Percentiles rank a stretch among this genome's conserved stretches.
phyloP scores from a whole-genome alignment of 2,797 vertebrate genomes.

The Sciurus carolinensis region DNA sequence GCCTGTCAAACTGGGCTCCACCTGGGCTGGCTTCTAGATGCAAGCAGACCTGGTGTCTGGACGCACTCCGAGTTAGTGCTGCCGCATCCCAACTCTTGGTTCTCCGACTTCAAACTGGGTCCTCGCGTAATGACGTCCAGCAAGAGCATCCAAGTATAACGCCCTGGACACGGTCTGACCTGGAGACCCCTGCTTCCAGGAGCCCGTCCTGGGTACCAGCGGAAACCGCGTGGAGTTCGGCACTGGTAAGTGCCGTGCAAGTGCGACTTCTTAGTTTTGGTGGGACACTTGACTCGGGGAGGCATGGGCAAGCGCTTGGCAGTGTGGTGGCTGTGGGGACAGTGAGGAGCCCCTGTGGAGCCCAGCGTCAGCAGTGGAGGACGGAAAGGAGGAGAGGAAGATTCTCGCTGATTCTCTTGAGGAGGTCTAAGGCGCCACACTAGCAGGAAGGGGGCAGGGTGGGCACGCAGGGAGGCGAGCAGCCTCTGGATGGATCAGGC shows the following conservation, averaged over 20 bases:
- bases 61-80: background rate
- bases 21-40: background rate
- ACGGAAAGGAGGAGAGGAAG: accelerated
- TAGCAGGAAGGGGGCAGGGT: accelerated
- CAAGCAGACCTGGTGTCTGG: background rate
- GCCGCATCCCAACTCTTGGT: no score
- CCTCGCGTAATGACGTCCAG: background rate
- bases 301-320: background rate
- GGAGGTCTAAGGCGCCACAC: background rate
- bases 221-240: background rate
- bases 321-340: no score
- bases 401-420: background rate
- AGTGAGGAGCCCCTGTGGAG: accelerated
- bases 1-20: background rate
- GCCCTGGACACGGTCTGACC: background rate
- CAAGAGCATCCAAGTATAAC: background rate
- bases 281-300: no score
- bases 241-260: background rate
- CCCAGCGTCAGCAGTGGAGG: no score
- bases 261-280: background rate
- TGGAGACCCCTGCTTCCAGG: background rate
- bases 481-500: no score
- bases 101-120: background rate
- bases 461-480: no score
- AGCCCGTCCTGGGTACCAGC: background rate